Percentiles rank a stretch among this genome's conserved stretches.
Evolutionary conservation across 1,140 invertebrate species (phyloP).

Genomic region (Carposina sasakii): DNA sequence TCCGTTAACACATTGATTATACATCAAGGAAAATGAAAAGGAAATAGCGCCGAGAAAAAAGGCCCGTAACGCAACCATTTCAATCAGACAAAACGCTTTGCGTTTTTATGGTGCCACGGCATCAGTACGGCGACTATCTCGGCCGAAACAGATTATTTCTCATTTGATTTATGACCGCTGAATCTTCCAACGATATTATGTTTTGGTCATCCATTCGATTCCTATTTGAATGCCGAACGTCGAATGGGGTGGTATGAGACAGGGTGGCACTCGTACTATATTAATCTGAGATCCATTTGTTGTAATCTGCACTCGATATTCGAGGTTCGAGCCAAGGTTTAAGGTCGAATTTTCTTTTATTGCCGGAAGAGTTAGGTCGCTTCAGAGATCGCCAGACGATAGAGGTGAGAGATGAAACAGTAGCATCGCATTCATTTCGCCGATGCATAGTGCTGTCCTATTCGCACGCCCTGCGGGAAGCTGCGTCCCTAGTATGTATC

Average conservation of each 20-base stretch:
- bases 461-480: slow-evolving; percentile 60
- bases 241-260: slow-evolving; percentile 64
- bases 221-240: slow-evolving; percentile 71
- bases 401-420: slow-evolving; percentile 73
- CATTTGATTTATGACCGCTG: slow-evolving; percentile 70
- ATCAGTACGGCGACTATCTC: slow-evolving; percentile 63
- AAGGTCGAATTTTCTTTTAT: slow-evolving; percentile 59
- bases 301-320: slow-evolving; percentile 59
- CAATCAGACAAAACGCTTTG: slow-evolving; percentile 71
- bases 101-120: slow-evolving; percentile 65
- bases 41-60: slow-evolving; percentile 62
- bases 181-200: slow-evolving; percentile 72
- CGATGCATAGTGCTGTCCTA: slow-evolving; percentile 52
- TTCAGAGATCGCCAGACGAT: slow-evolving; percentile 65
- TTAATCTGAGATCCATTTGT: slow-evolving; percentile 72
- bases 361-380: slow-evolving; percentile 58
- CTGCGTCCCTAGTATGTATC: slow-evolving; percentile 69
- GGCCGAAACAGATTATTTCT: slow-evolving; percentile 70
- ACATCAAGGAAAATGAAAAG: slow-evolving; percentile 70
- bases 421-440: slow-evolving; percentile 66
- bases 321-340: slow-evolving; percentile 31
- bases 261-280: slow-evolving; percentile 68
- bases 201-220: slow-evolving; percentile 73
- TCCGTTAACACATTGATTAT: slow-evolving; percentile 72
- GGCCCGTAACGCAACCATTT: slow-evolving; percentile 58